Evolutionary conservation across 2,113 vertebrate genomes (phyloP), one percentile per base, ranked within the genome.

Genomic region (Silurus meridionalis): DNA sequence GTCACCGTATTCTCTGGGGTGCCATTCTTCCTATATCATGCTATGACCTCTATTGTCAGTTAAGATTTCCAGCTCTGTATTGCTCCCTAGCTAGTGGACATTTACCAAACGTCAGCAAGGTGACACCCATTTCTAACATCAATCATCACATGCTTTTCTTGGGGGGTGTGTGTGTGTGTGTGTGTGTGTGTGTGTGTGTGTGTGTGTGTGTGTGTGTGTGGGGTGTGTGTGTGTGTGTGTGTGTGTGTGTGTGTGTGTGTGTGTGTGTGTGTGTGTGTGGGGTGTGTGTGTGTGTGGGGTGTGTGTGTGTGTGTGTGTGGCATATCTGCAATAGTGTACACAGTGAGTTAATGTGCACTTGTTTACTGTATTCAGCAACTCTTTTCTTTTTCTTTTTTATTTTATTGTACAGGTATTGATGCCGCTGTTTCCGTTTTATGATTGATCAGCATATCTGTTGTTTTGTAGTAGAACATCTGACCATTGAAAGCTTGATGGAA

Each of bases 21-120:
- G 85, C 58, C 72, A 15, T 81, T 75, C 63, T 19, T 74, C 67
- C 82, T 55, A 46, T 71, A 53, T 88, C 79, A 79, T 91, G 82
- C 75, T 86, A 77, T 48, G 63, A 88, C 82, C 90, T 86, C 75
- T 91, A 46, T 87, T 91, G 91, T 90, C 88, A 87, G 82, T 91
- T 91, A 89, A 91, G 89, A 91, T 90, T 88, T 85, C 80, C 87
- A 37, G 13, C 53, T 79, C 78, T 15, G 58, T 60, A 57, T 37
- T 83, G 83, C 91, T 84, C 89, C 64, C 2, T n/a, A 84, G 79
- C 83, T 85, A 81, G 83, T 75, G 81, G 86, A 83, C 77, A 89
- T 94, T 93, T 87, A 92, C 90, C 88, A 89, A 87, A 87, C 91
- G 90, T 94, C 93, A 94, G 94, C 93, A 94, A 53, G 92, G 88